Percentiles rank a stretch among this genome's conserved stretches.
These are phyloP conservation scores for Sardinella longiceps DNA, from an alignment of 2,797 vertebrate genomes.

Conservation along the genomic window DNA sequence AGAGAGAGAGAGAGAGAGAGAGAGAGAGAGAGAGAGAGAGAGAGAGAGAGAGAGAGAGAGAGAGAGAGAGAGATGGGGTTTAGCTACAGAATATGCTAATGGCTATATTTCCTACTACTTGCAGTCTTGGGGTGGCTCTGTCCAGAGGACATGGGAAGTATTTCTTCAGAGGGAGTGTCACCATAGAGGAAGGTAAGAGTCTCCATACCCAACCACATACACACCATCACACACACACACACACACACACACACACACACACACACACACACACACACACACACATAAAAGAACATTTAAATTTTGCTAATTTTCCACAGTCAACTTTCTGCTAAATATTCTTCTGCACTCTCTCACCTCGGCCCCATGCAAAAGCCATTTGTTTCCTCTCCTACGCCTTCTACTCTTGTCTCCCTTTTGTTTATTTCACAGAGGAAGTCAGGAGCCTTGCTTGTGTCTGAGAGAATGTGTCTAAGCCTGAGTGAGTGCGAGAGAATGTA, in stretches of 20 bases:
- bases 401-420: background rate
- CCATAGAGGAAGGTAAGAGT: slow-evolving; percentile 91
- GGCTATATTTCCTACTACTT: slow-evolving; percentile 8
- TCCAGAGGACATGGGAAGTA: slow-evolving; percentile 96
- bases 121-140: slow-evolving; percentile 94
- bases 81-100: background rate
- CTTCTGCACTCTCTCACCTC: background rate
- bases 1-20: too few species aligned
- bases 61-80: too few species aligned
- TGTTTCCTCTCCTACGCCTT: background rate
- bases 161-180: slow-evolving; percentile 95
- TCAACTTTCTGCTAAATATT: background rate
- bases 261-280: background rate
- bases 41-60: too few species aligned
- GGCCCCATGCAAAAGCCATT: background rate
- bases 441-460: slow-evolving; percentile 29
- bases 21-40: too few species aligned
- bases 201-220: background rate
- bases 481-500: slow-evolving; percentile 51
- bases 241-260: background rate
- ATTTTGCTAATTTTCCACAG: background rate
- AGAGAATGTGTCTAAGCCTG: slow-evolving; percentile 23
- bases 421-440: slow-evolving; percentile 37
- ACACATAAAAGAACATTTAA: background rate
- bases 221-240: background rate